Percentiles rank a stretch among this genome's conserved stretches.
Evolutionary conservation across 2,888 invertebrate genomes (phyloP).

Genomic region (Drosophila macrospina): DNA sequence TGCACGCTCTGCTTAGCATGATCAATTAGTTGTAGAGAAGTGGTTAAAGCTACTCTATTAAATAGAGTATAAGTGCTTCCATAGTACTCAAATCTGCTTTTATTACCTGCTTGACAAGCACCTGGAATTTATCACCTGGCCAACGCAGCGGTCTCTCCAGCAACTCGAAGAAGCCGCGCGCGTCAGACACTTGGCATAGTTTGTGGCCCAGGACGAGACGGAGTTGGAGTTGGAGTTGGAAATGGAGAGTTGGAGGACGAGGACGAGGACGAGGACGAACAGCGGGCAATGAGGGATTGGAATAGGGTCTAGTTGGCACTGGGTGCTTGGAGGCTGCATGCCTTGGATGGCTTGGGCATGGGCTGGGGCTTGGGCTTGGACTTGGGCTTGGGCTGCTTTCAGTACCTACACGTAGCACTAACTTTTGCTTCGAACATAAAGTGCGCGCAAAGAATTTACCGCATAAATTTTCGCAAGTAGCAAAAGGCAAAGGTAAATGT

Average conservation of each 20-base stretch:
- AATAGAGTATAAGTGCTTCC: slow-evolving; percentile 45
- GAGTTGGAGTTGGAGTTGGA: too few species aligned
- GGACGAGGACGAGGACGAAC: slow-evolving; percentile 11
- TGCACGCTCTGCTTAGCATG: too few species aligned
- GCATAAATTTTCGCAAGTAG: slow-evolving; percentile 80
- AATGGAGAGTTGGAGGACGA: too few species aligned
- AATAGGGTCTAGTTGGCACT: slow-evolving; percentile 28
- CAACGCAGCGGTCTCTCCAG: slow-evolving; percentile 44
- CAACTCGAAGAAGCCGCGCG: slow-evolving; percentile 38
- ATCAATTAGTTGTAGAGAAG: neutral
- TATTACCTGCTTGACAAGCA: slow-evolving; percentile 65
- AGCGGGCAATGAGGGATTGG: slow-evolving; percentile 14
- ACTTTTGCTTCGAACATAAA: slow-evolving; percentile 81
- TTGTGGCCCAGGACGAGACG: slow-evolving; percentile 50
- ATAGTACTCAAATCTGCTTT: slow-evolving; percentile 57
- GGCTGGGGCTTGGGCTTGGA: slow-evolving; percentile 21
- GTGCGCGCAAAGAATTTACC: slow-evolving; percentile 81
- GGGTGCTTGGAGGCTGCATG: slow-evolving; percentile 10
- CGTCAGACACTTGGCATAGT: slow-evolving; percentile 80
- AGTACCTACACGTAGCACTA: slow-evolving; percentile 79
- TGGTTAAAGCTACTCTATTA: slow-evolving; percentile 13
- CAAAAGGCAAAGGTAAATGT: slow-evolving; percentile 62
- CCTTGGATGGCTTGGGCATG: slow-evolving; percentile 12
- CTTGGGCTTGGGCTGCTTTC: slow-evolving; percentile 21
- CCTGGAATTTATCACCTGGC: slow-evolving; percentile 77